A percentile compares a stretch with the other conserved stretches of the same genome.
Conservation (phyloP, 2,797 vertebrate genomes). For the Neostethus bicornis region DNA sequence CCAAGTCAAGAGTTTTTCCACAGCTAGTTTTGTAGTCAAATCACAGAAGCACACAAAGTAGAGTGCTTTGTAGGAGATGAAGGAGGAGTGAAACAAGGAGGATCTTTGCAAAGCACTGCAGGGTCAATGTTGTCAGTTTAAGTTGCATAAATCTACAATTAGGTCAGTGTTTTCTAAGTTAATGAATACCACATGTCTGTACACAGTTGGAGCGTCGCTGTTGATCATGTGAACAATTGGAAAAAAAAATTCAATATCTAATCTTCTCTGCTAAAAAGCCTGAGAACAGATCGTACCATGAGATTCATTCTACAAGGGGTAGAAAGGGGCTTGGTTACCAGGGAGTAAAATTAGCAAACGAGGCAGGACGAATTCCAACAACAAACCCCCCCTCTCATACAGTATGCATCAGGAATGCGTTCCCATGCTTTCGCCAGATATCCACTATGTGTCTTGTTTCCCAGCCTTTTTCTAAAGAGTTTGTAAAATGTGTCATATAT, state of each 20-base stretch:
- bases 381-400: constrained; percentile 3
- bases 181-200: constrained; percentile 26
- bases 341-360: constrained; percentile 71
- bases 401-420: constrained; percentile 39
- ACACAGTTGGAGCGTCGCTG: constrained; percentile 8
- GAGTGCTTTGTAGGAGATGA: constrained; percentile 16
- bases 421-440: not conserved
- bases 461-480: not conserved
- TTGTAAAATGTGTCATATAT: constrained; percentile 7
- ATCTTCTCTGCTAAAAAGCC: not conserved
- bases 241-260: constrained; percentile 5
- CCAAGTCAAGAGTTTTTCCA: not conserved
- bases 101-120: too few relatives aligned
- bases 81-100: not conserved
- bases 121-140: not conserved
- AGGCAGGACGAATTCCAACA: constrained; percentile 36
- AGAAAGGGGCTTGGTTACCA: constrained; percentile 48
- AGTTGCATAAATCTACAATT: not conserved
- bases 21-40: constrained; percentile 23
- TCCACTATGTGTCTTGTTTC: not conserved
- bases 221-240: not conserved
- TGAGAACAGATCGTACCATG: constrained; percentile 48
- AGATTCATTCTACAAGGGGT: constrained; percentile 28
- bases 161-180: constrained; percentile 35
- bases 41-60: constrained; percentile 14